Percentiles rank a stretch among this genome's conserved stretches.
Evolutionary conservation across 2,113 vertebrate genomes (phyloP).

Genomic region (Aptenodytes patagonicus): DNA sequence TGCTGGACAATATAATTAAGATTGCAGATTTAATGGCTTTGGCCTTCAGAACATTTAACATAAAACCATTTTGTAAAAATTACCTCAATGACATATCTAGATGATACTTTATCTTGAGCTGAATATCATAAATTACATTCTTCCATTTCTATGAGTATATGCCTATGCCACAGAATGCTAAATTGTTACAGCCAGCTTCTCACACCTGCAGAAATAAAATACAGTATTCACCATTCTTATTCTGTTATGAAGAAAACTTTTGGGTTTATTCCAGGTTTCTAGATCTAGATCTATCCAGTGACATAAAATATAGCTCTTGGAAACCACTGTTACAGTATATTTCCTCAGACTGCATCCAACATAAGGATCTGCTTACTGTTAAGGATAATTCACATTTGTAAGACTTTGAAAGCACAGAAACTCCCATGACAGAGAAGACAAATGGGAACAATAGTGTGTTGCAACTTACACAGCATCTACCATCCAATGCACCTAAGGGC

Average conservation of each 20-base stretch:
- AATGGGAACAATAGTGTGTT: neutral
- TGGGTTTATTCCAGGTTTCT: slow-evolving; percentile 13
- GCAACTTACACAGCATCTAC: neutral
- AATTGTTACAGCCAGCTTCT: slow-evolving; percentile 16
- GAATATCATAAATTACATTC: slow-evolving; percentile 32
- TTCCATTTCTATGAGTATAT: slow-evolving; percentile 8
- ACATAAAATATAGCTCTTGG: neutral
- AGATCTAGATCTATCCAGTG: neutral
- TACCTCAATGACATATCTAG: slow-evolving; percentile 18
- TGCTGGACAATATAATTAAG: slow-evolving; percentile 32
- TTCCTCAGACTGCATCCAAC: neutral
- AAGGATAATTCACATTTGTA: neutral
- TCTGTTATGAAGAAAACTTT: slow-evolving; percentile 32
- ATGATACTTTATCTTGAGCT: slow-evolving; percentile 49
- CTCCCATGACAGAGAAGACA: neutral
- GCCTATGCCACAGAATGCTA: neutral
- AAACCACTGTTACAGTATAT: neutral
- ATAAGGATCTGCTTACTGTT: neutral
- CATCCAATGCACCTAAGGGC: neutral
- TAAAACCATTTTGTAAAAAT: slow-evolving; percentile 46
- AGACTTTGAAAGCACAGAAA: neutral
- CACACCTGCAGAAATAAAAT: slow-evolving; percentile 58
- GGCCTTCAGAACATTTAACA: slow-evolving; percentile 25
- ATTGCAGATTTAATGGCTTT: neutral
- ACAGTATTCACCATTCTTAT: slow-evolving; percentile 14